phyloP scores from a whole-genome alignment of 1,140 invertebrate species.

The Drusus annulatus region DNA sequence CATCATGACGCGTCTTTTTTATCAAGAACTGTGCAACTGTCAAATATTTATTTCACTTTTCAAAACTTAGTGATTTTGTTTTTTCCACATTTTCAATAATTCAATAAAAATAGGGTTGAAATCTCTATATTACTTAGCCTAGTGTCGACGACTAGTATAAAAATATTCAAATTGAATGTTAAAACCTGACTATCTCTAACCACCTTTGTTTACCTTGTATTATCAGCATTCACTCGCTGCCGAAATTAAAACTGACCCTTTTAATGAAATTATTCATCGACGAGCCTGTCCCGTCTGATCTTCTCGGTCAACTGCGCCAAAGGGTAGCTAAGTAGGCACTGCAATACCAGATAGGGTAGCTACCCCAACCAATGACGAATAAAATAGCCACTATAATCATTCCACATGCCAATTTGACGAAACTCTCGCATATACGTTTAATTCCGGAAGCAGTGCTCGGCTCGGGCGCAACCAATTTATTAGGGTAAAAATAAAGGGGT shows the following conservation, averaged over 20 bases:
- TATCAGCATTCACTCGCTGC: background rate
- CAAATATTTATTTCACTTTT: no score
- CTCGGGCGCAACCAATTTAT: constrained; percentile 52
- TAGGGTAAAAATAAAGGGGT: constrained; percentile 57
- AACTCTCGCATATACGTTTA: constrained; percentile 50
- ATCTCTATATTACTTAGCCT: no score
- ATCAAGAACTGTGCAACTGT: no score
- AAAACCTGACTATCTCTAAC: no score
- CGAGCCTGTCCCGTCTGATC: background rate
- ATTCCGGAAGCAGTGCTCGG: constrained; percentile 50
- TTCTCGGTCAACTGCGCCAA: background rate
- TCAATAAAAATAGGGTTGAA: no score
- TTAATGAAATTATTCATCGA: constrained; percentile 38
- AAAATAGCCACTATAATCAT: constrained; percentile 33
- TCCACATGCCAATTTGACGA: constrained; percentile 38
- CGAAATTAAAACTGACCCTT: background rate
- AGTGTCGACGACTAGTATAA: no score
- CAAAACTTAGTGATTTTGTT: no score
- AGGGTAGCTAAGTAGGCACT: background rate
- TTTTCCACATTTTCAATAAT: no score
- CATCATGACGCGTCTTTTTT: no score
- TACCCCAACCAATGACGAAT: constrained; percentile 10
- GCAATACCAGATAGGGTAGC: no score
- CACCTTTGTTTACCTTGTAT: no score
- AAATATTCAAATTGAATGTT: no score